These are phyloP conservation scores for Danaus plexippus DNA, from an alignment of 1,140 invertebrate species.

Conservation along the genomic window DNA sequence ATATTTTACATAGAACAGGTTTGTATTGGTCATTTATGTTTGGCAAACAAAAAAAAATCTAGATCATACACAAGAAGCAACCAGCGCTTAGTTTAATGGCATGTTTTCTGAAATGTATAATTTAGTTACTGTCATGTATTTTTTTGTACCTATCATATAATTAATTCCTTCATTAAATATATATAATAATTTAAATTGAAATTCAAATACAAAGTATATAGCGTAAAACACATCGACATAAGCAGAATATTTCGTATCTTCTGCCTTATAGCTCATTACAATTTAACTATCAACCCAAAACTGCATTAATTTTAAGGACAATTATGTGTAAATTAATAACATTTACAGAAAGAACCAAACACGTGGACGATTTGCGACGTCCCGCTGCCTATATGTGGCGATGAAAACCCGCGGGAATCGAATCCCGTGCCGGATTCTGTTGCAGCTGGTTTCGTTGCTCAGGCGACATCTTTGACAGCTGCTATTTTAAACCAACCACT, in stretches of 20 bases:
- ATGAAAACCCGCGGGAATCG: conserved; percentile 35
- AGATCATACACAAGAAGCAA: background rate
- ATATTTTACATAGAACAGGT: conserved; percentile 61
- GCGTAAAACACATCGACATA: no score
- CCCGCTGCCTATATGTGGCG: conserved; percentile 51
- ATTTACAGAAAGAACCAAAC: conserved; percentile 34
- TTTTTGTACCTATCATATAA: no score
- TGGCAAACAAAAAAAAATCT: background rate
- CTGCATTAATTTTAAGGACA: no score
- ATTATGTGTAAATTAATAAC: background rate
- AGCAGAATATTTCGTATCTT: no score
- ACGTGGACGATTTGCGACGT: conserved; percentile 52
- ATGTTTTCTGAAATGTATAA: background rate
- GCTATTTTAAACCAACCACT: conserved; percentile 49
- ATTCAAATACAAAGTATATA: no score
- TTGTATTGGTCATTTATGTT: background rate
- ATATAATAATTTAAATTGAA: no score
- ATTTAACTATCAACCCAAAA: no score
- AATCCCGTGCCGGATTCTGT: conserved; percentile 45
- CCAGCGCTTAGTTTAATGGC: background rate
- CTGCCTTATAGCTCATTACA: no score
- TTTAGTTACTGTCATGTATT: background rate
- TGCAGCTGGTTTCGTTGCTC: conserved; percentile 51
- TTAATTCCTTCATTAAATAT: no score
- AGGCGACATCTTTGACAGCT: conserved; percentile 45